These are phyloP conservation scores for Phymanthus crucifer DNA, from an alignment of 92 coral and sea anemone genomes.

Conservation along the genomic window DNA sequence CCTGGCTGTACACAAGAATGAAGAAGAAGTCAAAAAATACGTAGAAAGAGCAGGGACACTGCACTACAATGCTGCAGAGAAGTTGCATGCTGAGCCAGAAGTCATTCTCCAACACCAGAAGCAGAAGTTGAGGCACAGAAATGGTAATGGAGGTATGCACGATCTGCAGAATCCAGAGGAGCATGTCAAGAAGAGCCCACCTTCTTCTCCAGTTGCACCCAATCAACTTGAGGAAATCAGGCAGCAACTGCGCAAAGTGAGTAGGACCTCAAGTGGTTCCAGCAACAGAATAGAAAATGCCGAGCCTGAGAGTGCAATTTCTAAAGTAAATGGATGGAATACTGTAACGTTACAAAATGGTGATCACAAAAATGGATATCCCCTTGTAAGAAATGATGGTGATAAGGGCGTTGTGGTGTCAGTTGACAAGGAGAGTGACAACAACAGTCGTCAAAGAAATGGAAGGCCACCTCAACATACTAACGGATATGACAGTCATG, in stretches of 20 bases:
- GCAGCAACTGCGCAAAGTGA: slow-evolving; percentile 63
- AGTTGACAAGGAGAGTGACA: slow-evolving; percentile 23
- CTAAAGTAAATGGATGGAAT: slow-evolving; percentile 39
- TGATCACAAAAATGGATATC: slow-evolving; percentile 9
- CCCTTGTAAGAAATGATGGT: background rate
- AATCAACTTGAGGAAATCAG: slow-evolving; percentile 58
- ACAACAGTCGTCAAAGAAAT: background rate
- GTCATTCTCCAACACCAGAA: slow-evolving; percentile 57
- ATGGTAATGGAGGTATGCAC: slow-evolving; percentile 28
- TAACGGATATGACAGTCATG: background rate
- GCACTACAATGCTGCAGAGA: slow-evolving; percentile 20
- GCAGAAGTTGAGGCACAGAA: slow-evolving; percentile 57
- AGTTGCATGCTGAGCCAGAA: slow-evolving; percentile 47
- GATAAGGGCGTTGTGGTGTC: slow-evolving; percentile 7
- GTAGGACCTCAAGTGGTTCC: slow-evolving; percentile 23
- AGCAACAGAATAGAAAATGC: slow-evolving; percentile 10
- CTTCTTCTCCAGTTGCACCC: background rate
- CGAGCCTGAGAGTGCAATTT: slow-evolving; percentile 9
- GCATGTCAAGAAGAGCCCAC: background rate
- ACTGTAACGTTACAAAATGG: background rate
- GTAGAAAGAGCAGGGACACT: slow-evolving; percentile 35
- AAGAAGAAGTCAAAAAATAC: slow-evolving; percentile 35
- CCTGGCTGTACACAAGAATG: slow-evolving; percentile 54
- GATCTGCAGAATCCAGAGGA: slow-evolving; percentile 21
- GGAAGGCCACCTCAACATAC: background rate